These are phyloP conservation scores for Euglossa dilemma DNA, from an alignment of 1,140 invertebrate species.

Conservation along the genomic window DNA sequence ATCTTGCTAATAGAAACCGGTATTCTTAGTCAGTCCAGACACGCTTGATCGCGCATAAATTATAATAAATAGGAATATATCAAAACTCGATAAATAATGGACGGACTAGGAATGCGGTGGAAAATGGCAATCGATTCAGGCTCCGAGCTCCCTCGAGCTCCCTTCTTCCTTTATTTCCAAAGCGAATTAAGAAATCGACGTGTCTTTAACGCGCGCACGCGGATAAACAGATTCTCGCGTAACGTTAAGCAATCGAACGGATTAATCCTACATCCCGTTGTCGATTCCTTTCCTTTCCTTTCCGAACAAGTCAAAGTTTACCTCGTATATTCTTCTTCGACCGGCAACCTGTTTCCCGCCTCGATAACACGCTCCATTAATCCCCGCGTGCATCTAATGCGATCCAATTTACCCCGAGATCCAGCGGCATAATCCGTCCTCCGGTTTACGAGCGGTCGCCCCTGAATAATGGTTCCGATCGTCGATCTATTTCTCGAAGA, in stretches of 20 bases:
- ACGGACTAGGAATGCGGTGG: slow-evolving; percentile 23
- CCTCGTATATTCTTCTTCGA: not conserved
- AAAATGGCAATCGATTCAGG: slow-evolving; percentile 11
- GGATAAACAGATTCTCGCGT: not conserved
- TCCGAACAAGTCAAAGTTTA: not conserved
- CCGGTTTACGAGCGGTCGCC: slow-evolving; percentile 7
- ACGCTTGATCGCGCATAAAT: slow-evolving; percentile 58
- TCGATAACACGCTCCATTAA: slow-evolving; percentile 33
- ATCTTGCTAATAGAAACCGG: slow-evolving; percentile 72
- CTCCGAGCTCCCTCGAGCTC: too few relatives aligned
- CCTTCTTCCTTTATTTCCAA: too few relatives aligned
- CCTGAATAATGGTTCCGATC: slow-evolving; percentile 57
- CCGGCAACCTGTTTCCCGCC: not conserved
- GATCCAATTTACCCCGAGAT: slow-evolving; percentile 40
- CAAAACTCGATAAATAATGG: slow-evolving; percentile 61
- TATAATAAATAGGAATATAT: slow-evolving; percentile 62
- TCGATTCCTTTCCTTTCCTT: not conserved
- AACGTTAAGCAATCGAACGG: not conserved
- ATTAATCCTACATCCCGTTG: too few relatives aligned
- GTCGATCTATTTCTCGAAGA: slow-evolving; percentile 55
- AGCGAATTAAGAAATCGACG: not conserved
- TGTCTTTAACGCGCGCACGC: too few relatives aligned
- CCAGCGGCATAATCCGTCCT: slow-evolving; percentile 28
- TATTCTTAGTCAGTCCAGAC: slow-evolving; percentile 46
- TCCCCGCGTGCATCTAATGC: slow-evolving; percentile 5